phyloP scores from a whole-genome alignment of 2,113 vertebrate species.

The Campylomormyrus tamandua region DNA sequence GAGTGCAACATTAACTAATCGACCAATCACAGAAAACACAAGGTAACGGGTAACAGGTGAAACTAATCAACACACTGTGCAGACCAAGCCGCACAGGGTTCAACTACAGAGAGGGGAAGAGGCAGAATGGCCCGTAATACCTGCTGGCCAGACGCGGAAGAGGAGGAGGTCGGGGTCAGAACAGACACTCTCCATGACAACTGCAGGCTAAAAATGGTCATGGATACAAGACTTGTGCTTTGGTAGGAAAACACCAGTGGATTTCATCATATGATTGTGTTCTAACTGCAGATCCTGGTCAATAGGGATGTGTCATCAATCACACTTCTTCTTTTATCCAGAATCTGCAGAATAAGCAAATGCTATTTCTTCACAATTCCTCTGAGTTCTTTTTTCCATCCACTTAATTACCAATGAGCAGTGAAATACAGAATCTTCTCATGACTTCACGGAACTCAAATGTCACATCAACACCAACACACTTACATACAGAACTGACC shows the following conservation, averaged over 20 bases:
- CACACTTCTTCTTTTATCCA: not conserved
- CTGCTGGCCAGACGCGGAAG: too few relatives aligned
- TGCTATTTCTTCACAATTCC: not conserved
- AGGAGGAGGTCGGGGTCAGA: too few relatives aligned
- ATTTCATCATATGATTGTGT: not conserved
- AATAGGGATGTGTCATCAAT: not conserved
- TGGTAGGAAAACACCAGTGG: not conserved
- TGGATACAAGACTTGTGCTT: not conserved
- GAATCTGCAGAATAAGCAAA: not conserved
- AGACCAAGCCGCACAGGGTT: too few relatives aligned
- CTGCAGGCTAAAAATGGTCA: not conserved
- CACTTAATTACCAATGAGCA: not conserved
- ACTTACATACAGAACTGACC: not conserved
- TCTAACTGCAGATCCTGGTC: not conserved
- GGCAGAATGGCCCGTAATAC: too few relatives aligned
- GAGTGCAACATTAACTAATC: too few relatives aligned
- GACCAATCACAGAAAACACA: too few relatives aligned
- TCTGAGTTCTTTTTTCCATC: not conserved
- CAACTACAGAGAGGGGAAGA: too few relatives aligned
- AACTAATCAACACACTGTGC: too few relatives aligned
- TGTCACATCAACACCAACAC: not conserved
- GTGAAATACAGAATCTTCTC: not conserved
- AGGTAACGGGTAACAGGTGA: too few relatives aligned
- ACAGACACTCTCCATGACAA: too few relatives aligned
- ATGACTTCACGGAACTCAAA: not conserved